A percentile compares a stretch with the other conserved stretches of the same genome.
Conservation (phyloP, 2,113 vertebrate species). For the Symphodus melops region DNA sequence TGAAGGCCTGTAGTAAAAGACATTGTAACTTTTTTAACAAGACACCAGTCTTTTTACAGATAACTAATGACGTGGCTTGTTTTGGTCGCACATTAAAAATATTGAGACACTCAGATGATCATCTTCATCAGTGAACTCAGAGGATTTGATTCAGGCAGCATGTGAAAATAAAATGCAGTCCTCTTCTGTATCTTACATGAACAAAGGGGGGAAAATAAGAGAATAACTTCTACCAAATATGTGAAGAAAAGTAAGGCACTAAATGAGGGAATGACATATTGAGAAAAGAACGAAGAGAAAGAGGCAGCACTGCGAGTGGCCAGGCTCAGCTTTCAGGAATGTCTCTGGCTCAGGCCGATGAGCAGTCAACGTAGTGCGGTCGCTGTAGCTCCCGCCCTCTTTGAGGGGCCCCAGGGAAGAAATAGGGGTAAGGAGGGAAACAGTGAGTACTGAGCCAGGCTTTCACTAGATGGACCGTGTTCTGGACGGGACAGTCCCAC, state of each 20-base stretch:
- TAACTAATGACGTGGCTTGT: slow-evolving; percentile 19
- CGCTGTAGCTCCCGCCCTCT: slow-evolving; percentile 75
- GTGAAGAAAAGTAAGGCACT: slow-evolving; percentile 16
- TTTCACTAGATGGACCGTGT: slow-evolving; percentile 39
- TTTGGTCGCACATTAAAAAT: slow-evolving; percentile 9
- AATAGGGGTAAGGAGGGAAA: slow-evolving; percentile 70
- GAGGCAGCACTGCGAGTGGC: slow-evolving; percentile 61
- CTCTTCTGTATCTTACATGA: not conserved
- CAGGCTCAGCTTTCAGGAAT: slow-evolving; percentile 85
- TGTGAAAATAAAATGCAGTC: not conserved
- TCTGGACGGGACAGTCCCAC: slow-evolving; percentile 29
- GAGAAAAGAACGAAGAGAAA: slow-evolving; percentile 61
- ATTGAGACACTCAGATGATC: slow-evolving; percentile 18
- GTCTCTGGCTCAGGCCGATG: slow-evolving; percentile 76
- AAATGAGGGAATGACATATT: slow-evolving; percentile 53
- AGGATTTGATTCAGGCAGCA: slow-evolving; percentile 19
- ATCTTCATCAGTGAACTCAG: slow-evolving; percentile 30
- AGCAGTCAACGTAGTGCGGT: slow-evolving; percentile 79
- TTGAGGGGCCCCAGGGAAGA: slow-evolving; percentile 75
- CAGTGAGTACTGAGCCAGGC: slow-evolving; percentile 58
- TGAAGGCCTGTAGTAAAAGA: slow-evolving; percentile 16
- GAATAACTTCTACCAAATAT: slow-evolving; percentile 1
- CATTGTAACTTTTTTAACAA: slow-evolving; percentile 12
- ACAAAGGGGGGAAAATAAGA: slow-evolving; percentile 1
- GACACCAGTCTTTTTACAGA: slow-evolving; percentile 26